Conservation (phyloP, 2,888 invertebrate genomes). For the Tridacna crocea region DNA sequence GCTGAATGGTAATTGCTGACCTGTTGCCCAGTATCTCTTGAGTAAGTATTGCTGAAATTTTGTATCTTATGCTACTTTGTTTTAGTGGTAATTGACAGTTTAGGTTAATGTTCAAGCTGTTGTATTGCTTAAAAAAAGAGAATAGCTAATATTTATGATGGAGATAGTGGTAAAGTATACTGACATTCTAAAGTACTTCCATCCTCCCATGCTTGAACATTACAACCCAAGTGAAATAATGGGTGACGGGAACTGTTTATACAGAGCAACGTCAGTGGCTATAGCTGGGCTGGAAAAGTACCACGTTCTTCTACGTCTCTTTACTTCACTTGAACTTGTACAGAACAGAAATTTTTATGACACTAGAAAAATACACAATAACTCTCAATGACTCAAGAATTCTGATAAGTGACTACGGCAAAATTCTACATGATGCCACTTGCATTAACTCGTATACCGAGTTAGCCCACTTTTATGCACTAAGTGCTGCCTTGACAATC, state of each 20-base stretch:
- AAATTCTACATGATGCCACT: too few species aligned
- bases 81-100: too few species aligned
- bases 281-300: not conserved
- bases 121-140: too few species aligned
- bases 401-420: not conserved
- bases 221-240: not conserved
- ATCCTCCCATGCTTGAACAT: not conserved
- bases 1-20: too few species aligned
- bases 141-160: too few species aligned
- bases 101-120: too few species aligned
- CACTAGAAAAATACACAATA: not conserved
- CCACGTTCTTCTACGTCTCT: not conserved
- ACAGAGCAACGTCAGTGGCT: not conserved
- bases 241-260: conserved; percentile 4
- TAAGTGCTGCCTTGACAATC: not conserved
- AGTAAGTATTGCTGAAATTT: too few species aligned
- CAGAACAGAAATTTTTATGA: too few species aligned
- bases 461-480: conserved; percentile 1
- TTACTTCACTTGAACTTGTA: not conserved
- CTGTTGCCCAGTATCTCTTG: too few species aligned
- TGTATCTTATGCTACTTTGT: too few species aligned
- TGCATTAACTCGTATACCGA: not conserved
- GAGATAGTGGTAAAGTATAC: too few species aligned
- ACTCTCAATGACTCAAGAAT: conserved; percentile 1
- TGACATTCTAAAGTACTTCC: not conserved